phyloP scores from a whole-genome alignment of 2,797 vertebrate species.

The Pelodytes ibericus region DNA sequence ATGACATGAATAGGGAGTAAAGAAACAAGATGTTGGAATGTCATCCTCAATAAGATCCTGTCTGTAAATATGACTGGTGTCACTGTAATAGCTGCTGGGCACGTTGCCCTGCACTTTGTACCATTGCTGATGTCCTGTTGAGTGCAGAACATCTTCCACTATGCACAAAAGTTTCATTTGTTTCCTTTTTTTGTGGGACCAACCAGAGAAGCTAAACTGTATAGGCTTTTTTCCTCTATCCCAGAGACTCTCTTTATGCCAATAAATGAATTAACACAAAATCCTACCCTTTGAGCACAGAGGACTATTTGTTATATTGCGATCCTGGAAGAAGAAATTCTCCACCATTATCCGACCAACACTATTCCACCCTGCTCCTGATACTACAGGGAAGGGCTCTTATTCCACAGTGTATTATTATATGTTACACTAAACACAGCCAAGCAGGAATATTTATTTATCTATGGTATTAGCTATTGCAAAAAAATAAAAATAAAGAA shows the following conservation, averaged over 20 bases:
- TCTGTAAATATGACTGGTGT: conserved; percentile 29
- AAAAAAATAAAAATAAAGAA: conserved; percentile 42
- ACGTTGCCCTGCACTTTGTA: conserved; percentile 15
- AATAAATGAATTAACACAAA: conserved; percentile 35
- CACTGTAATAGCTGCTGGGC: conserved; percentile 24
- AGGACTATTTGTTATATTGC: conserved; percentile 20
- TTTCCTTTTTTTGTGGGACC: conserved; percentile 37
- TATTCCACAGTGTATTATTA: conserved; percentile 62
- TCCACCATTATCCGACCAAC: conserved; percentile 24
- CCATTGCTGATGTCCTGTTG: conserved; percentile 46
- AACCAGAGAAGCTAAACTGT: conserved; percentile 32
- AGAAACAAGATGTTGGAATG: background rate
- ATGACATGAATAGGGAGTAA: background rate
- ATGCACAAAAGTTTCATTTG: conserved; percentile 48
- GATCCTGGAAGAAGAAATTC: background rate
- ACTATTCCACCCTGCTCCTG: conserved; percentile 29
- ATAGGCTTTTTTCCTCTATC: conserved; percentile 32
- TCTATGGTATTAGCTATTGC: conserved; percentile 51
- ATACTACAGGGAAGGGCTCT: conserved; percentile 28
- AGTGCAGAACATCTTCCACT: conserved; percentile 38
- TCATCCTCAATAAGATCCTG: conserved; percentile 18
- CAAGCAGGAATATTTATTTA: conserved; percentile 63
- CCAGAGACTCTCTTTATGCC: conserved; percentile 46
- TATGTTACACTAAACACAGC: conserved; percentile 58
- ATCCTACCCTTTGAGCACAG: conserved; percentile 29